Conservation (phyloP, 2,797 vertebrate species). For the Rhincodon typus region DNA sequence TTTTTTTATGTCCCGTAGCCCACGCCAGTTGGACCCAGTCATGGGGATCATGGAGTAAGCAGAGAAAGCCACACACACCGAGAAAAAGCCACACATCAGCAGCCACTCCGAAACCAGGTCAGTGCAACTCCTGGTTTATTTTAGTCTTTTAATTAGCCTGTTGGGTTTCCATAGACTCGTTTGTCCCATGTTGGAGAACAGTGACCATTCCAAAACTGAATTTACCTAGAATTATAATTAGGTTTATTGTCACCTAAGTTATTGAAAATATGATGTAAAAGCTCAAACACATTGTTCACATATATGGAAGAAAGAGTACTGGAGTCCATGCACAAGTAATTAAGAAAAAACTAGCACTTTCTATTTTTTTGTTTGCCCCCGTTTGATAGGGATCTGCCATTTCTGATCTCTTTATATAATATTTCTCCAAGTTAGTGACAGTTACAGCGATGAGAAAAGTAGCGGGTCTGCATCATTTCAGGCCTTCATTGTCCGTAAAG, state of each 20-base stretch:
- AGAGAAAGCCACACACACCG: conserved; percentile 84
- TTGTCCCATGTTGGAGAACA: too few relatives aligned
- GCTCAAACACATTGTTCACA: background rate
- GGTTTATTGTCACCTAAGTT: too few relatives aligned
- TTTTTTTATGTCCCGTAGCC: conserved; percentile 64
- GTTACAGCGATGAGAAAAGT: background rate
- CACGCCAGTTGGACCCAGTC: conserved; percentile 88
- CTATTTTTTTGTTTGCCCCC: background rate
- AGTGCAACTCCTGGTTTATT: background rate
- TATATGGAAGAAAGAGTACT: background rate
- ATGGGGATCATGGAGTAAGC: conserved; percentile 84
- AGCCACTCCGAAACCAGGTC: conserved; percentile 91
- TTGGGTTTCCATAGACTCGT: background rate
- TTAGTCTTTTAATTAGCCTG: background rate
- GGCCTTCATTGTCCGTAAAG: background rate
- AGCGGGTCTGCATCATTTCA: background rate
- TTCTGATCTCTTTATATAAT: conserved; percentile 46
- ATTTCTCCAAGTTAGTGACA: background rate
- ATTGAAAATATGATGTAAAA: background rate
- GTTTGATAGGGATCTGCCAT: background rate
- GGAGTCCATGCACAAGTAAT: background rate
- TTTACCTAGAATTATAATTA: background rate
- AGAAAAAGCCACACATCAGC: conserved; percentile 81
- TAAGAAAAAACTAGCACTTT: background rate
- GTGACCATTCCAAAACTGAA: background rate